A percentile compares a stretch with the other conserved stretches of the same genome.
These are phyloP conservation scores for Drosophila pruinosa DNA, from an alignment of 1,140 invertebrate species.

Conservation along the genomic window DNA sequence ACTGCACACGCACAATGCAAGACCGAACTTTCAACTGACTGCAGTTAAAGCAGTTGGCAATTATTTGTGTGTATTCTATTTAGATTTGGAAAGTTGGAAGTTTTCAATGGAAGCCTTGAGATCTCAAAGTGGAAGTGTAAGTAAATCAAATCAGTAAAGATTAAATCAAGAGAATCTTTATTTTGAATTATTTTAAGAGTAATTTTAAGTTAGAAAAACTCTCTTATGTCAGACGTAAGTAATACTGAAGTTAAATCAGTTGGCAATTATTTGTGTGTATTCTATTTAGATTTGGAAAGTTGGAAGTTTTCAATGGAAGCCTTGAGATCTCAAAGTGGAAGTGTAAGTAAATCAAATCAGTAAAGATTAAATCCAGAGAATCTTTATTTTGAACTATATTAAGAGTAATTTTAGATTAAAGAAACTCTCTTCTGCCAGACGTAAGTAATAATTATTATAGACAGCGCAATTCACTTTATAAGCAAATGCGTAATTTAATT, in stretches of 20 bases:
- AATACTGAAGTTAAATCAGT: slow-evolving; percentile 9
- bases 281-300: slow-evolving; percentile 13
- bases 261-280: slow-evolving; percentile 32
- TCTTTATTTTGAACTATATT: too few relatives aligned
- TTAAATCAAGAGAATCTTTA: too few relatives aligned
- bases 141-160: too few relatives aligned
- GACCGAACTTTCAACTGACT: neutral
- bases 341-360: too few relatives aligned
- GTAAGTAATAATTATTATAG: too few relatives aligned
- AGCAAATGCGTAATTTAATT: neutral
- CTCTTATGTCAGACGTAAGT: too few relatives aligned
- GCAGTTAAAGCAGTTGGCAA: slow-evolving; percentile 23
- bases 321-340: neutral
- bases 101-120: slow-evolving; percentile 18
- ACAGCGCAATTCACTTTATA: neutral
- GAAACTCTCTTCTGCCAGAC: too few relatives aligned
- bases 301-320: slow-evolving; percentile 29
- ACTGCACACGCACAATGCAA: neutral
- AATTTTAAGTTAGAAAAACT: too few relatives aligned
- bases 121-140: neutral
- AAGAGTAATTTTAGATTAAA: too few relatives aligned
- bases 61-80: slow-evolving; percentile 33
- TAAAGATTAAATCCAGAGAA: too few relatives aligned
- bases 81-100: slow-evolving; percentile 11
- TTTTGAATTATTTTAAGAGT: too few relatives aligned